Percentiles rank a stretch among this genome's conserved stretches.
phyloP scores from a whole-genome alignment of 64 coral and sea anemone genomes.

The Dendrophyllia cribrosa region DNA sequence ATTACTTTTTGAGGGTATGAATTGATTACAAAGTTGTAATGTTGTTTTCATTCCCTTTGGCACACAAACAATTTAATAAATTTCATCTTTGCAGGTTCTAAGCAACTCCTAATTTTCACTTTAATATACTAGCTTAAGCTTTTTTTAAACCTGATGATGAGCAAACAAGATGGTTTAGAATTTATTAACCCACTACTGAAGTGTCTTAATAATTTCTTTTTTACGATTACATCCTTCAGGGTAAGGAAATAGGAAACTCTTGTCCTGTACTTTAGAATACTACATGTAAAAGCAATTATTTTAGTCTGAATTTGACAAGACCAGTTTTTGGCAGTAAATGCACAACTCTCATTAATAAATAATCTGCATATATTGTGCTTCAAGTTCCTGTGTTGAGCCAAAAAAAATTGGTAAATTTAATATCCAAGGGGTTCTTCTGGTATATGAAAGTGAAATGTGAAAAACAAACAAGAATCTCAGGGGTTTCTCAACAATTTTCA shows the following conservation, averaged over 20 bases:
- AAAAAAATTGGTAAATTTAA: neutral
- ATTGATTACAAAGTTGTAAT: conserved; percentile 3
- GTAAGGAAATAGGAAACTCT: neutral
- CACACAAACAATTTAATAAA: neutral
- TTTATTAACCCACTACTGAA: neutral
- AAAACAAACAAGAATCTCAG: neutral
- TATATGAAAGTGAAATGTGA: neutral
- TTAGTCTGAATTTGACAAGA: neutral
- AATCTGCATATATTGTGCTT: neutral
- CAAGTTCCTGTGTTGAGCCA: neutral
- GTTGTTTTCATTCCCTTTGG: neutral
- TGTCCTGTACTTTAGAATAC: neutral
- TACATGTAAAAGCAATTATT: neutral
- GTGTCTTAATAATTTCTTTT: no score
- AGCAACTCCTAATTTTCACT: conserved; percentile 12
- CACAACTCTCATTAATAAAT: conserved; percentile 16
- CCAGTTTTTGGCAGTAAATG: neutral
- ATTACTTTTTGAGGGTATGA: neutral
- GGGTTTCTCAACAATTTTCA: neutral
- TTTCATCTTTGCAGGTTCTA: conserved; percentile 9
- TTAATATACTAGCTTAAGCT: neutral
- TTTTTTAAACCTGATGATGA: conserved; percentile 21
- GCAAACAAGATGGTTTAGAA: conserved; percentile 3
- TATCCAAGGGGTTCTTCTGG: neutral
- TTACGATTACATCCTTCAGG: no score